Base-by-base conservation (phyloP, 2,888 invertebrate species). In the Diarsia dahlii region DNA sequence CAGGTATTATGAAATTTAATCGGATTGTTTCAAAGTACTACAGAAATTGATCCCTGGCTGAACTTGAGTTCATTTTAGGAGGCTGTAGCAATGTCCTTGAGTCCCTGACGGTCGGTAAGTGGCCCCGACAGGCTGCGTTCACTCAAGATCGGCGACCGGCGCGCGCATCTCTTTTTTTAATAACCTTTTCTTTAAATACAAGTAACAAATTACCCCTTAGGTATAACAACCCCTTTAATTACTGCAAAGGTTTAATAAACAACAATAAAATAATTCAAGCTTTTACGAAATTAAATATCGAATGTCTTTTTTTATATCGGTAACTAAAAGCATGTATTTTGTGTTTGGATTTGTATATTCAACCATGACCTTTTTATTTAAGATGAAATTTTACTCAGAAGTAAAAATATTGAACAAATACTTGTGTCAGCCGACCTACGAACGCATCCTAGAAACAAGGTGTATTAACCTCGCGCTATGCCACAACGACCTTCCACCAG, bases 361-460 rank as follows among this genome's bases (percentile, higher is more conserved):
- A 65, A 58, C 23, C 28, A 46, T 71, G 46, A 60, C n/a, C 9
- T 62, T 74, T 70, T 52, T 23, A 63, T 54, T 71, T 46, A 23
- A 77, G 52, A 73, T 52, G 58, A 68, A 64, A 64, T 13, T 45
- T 60, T 60, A 58, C 23, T 73, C 52, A 64, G 39, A 75, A 71
- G 28, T 68, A 2, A 58, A 74, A 74, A 75, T 74, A 69, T 60
- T 65, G 72, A 50, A 74, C 65, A 75, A 79, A 68, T 71, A 76
- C 60, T 68, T 81, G 85, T 86, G 63, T 81, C 76, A 77, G 76
- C 65, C 87, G 92, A 91, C 92, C 91, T 92, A 90, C 88, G 89
- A 86, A 88, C 87, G 89, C 90, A 92, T 93, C 92, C 92, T 91
- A 92, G 92, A 91, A 91, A 93, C 92, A 91, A 92, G 87, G 95